phyloP scores from a whole-genome alignment of 2,888 invertebrate species.

The Neoscelio sp. region DNA sequence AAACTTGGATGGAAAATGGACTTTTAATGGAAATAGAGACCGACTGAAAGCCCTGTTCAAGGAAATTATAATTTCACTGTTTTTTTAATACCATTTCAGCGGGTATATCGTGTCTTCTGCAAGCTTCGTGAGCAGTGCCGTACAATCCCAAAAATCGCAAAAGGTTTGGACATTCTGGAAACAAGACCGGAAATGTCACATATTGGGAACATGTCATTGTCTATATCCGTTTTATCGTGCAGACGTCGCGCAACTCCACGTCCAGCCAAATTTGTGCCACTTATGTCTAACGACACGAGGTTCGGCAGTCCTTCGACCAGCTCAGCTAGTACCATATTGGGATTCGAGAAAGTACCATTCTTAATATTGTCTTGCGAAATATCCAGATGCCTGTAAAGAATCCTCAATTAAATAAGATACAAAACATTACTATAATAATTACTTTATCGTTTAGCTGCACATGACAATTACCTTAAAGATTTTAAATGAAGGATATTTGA shows the following conservation, averaged over 20 bases:
- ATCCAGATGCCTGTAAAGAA: conserved; percentile 88
- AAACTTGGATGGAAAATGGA: conserved; percentile 1
- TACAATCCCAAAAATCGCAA: conserved; percentile 96
- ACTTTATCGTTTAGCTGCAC: conserved; percentile 47
- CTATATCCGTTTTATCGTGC: conserved; percentile 60
- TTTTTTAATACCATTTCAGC: conserved; percentile 89
- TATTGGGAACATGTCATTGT: conserved; percentile 68
- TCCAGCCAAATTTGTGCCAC: conserved; percentile 97
- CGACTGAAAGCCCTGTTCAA: too few relatives aligned
- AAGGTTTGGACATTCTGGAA: conserved; percentile 89
- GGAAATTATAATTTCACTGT: neutral
- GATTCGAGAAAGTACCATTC: conserved; percentile 89
- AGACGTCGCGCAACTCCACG: conserved; percentile 88
- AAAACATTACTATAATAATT: too few relatives aligned
- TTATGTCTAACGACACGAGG: conserved; percentile 94
- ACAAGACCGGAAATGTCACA: conserved; percentile 95
- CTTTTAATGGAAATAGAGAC: too few relatives aligned
- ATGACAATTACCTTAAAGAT: conserved; percentile 82
- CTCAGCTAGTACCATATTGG: conserved; percentile 88
- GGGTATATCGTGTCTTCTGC: conserved; percentile 95
- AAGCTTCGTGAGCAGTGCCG: conserved; percentile 94
- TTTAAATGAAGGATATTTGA: conserved; percentile 82
- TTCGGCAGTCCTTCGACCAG: conserved; percentile 90
- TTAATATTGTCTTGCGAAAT: conserved; percentile 91
- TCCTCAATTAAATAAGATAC: conserved; percentile 8